Percentiles rank a stretch among this genome's conserved stretches.
phyloP scores from a whole-genome alignment of 2,888 invertebrate genomes.

The Drosophila sordidapex region DNA sequence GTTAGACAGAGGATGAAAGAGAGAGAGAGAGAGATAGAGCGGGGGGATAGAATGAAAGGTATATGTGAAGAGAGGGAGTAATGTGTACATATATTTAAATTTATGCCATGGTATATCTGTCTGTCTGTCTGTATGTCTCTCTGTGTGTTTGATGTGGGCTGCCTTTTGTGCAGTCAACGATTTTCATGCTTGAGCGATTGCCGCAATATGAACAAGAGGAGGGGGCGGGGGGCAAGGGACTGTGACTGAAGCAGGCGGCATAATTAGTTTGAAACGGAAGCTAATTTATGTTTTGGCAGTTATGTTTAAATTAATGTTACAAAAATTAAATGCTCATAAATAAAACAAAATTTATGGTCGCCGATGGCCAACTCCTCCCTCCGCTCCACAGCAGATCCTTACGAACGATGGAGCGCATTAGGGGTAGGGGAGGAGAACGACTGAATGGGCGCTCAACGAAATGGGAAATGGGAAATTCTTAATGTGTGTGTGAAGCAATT shows the following conservation, averaged over 20 bases:
- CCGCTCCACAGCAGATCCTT: constrained; percentile 35
- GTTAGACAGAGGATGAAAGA: not conserved
- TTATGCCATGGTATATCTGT: constrained; percentile 45
- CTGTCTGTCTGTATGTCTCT: constrained; percentile 12
- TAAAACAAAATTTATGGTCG: constrained; percentile 76
- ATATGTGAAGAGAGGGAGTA: not conserved
- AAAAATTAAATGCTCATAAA: constrained; percentile 83
- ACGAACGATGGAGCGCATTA: constrained; percentile 11
- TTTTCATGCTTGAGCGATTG: constrained; percentile 81
- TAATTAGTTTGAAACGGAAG: constrained; percentile 83
- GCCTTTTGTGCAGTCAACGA: constrained; percentile 82
- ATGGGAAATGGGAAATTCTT: constrained; percentile 41
- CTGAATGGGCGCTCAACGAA: constrained; percentile 22
- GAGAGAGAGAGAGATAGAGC: not conserved
- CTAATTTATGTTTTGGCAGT: constrained; percentile 85
- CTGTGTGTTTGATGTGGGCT: constrained; percentile 51
- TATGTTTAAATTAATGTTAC: constrained; percentile 84
- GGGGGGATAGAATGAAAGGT: not conserved
- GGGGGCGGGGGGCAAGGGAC: constrained; percentile 9
- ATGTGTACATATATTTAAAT: constrained; percentile 66
- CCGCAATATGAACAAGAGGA: constrained; percentile 43
- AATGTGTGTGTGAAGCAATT: constrained; percentile 74
- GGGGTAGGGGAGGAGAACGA: not conserved
- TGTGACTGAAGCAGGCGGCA: constrained; percentile 72
- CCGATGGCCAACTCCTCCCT: not conserved